Conservation (phyloP, 1,140 invertebrate species). For the Calosoma granatense region DNA sequence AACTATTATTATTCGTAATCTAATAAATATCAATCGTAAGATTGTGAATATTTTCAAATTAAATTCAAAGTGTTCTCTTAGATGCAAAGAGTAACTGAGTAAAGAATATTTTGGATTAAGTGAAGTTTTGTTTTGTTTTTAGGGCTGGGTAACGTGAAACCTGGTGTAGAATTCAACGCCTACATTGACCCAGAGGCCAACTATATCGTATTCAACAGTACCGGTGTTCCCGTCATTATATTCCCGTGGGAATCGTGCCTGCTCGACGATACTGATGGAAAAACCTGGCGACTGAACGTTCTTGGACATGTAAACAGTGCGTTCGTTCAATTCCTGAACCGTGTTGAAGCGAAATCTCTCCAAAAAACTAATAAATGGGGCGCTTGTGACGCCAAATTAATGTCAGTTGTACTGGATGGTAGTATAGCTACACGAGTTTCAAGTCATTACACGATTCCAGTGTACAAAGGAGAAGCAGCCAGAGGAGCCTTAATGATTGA, state of each 20-base stretch:
- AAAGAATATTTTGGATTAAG: too few species aligned
- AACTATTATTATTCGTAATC: too few species aligned
- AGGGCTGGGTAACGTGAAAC: constrained; percentile 38
- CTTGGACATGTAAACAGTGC: constrained; percentile 22
- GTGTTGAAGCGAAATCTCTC: neutral
- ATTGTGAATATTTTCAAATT: too few species aligned
- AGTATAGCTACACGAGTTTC: neutral
- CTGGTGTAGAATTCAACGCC: constrained; percentile 58
- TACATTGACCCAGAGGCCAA: constrained; percentile 51
- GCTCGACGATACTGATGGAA: constrained; percentile 18
- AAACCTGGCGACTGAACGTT: constrained; percentile 35
- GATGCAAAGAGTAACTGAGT: too few species aligned
- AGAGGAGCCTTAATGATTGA: neutral
- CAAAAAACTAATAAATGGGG: neutral
- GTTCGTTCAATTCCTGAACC: neutral
- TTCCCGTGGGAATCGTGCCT: constrained; percentile 38
- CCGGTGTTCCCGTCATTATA: constrained; percentile 27
- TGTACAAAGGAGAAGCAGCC: neutral
- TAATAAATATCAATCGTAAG: too few species aligned
- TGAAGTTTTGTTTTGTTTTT: too few species aligned
- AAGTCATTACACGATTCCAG: neutral
- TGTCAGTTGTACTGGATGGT: neutral
- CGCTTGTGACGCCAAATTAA: neutral
- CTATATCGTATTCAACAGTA: constrained; percentile 40
- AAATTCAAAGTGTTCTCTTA: too few species aligned